phyloP scores from a whole-genome alignment of 2,113 vertebrate genomes.

The Otocyon megalotis region DNA sequence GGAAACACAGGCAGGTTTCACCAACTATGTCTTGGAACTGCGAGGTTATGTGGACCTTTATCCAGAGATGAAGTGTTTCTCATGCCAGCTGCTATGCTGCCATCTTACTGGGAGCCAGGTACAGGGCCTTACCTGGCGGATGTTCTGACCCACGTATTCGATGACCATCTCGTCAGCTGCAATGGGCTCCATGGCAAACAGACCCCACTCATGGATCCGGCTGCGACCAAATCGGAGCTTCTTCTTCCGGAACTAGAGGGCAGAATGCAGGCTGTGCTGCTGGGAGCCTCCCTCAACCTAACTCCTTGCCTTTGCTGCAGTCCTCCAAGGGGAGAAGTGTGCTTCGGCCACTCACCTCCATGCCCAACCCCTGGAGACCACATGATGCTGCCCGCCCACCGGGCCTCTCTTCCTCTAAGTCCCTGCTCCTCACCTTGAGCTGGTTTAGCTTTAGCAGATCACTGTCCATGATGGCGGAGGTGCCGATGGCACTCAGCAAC shows the following conservation, averaged over 20 bases:
- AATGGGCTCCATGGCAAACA: constrained; percentile 97
- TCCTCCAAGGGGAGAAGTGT: not conserved
- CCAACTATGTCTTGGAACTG: not conserved
- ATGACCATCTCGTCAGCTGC: constrained; percentile 98
- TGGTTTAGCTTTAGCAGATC: constrained; percentile 96
- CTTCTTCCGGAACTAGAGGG: constrained; percentile 95
- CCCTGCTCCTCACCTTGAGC: constrained; percentile 90
- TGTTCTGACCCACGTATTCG: constrained; percentile 97
- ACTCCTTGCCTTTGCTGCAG: not conserved
- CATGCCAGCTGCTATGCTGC: not conserved
- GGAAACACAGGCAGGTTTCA: not conserved
- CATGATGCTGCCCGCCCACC: not conserved
- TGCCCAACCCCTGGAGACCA: fast-evolving
- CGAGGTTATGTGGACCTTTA: not conserved
- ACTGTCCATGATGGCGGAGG: constrained; percentile 92
- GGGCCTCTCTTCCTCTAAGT: not conserved
- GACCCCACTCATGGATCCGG: constrained; percentile 97
- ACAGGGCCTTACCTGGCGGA: constrained; percentile 91
- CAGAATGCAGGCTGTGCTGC: not conserved
- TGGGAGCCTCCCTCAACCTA: not conserved
- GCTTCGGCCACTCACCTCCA: not conserved
- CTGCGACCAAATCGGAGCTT: constrained; percentile 95
- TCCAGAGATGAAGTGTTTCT: not conserved
- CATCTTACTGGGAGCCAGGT: not conserved
- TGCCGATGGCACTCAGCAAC: constrained; percentile 94